Base-by-base conservation (phyloP, 2,888 invertebrate species). In the Ophion slaviceki region DNA sequence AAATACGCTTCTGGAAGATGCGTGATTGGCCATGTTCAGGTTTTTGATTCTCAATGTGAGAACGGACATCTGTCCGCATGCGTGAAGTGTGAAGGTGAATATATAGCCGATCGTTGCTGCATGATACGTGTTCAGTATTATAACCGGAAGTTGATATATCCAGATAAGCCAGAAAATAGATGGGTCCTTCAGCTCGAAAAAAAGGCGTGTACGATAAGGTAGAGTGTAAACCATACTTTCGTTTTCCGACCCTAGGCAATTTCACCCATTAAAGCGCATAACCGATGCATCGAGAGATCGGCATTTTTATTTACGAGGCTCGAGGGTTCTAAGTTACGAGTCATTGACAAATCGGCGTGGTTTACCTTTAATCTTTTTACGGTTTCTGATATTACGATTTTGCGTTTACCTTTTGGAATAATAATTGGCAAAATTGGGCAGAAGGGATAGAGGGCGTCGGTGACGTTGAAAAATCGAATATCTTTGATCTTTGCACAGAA, bases 21-120 rank as follows among this genome's bases (percentile, higher is more conserved):
- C 66, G 5, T 57, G 53, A 71, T 28, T 2, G 32, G 24, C 32
- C 62, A 71, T 24, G 7, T 76, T n/a, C n/a, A 84, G 40, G 17
- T 79, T 84, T 11, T 64, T 64, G 24, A 84, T 80, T 75, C 80
- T 68, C 8, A 57, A 70, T 17, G 76, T 57, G 28, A 84, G 36
- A 28, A 80, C 72, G 20, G 84, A 79, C 59, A 84, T 61, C 66
- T 75, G 75, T 47, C 80, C 84, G 64, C 84, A 84, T 28, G 76
- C 76, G 59, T 80, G 79, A 62, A 84, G 74, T n/a, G 80, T 80
- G 32, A 84, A 40, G 59, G 79, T 66, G 10, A 84, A 76, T 17
- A 84, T 24, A 66, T 80, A 84, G 45, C 84, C 79, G 20, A 80
- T 80, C 6, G 84, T 75, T 66, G 76, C 84, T 2, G 80, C 59